These are phyloP conservation scores for Rhynchopsitta pachyrhyncha DNA, from an alignment of 2,113 vertebrate genomes.

Conservation along the genomic window DNA sequence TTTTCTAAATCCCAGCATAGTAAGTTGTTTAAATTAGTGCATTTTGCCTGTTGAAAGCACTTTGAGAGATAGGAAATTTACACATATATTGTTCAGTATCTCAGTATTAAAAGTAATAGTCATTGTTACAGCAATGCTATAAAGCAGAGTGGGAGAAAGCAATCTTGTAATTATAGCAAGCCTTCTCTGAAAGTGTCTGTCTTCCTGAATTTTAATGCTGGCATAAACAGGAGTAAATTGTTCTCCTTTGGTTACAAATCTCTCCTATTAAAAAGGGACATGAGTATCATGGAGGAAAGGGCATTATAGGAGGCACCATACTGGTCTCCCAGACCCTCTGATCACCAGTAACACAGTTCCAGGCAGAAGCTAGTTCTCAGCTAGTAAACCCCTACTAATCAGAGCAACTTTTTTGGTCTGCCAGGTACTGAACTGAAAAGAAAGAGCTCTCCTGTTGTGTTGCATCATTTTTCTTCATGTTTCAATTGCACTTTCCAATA, in stretches of 20 bases:
- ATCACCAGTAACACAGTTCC: background rate
- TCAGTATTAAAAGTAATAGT: background rate
- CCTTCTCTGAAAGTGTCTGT: background rate
- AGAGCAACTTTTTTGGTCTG: slow-evolving; percentile 26
- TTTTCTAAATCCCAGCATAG: background rate
- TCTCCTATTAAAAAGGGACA: background rate
- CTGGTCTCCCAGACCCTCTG: background rate
- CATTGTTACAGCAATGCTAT: background rate
- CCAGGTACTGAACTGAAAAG: slow-evolving; percentile 9
- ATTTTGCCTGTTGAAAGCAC: background rate
- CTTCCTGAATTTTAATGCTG: slow-evolving; percentile 8
- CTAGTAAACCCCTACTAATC: background rate
- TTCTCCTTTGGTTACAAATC: background rate
- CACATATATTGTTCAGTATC: background rate
- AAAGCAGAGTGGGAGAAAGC: background rate
- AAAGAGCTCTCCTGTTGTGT: background rate
- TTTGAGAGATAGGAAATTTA: background rate
- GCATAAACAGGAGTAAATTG: background rate
- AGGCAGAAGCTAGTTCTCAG: background rate
- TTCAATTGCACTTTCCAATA: slow-evolving; percentile 20
- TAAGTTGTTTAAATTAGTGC: background rate
- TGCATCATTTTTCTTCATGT: slow-evolving; percentile 37
- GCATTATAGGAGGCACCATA: background rate
- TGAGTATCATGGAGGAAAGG: background rate
- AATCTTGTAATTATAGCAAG: background rate